phyloP scores from a whole-genome alignment of 2,888 invertebrate genomes.

The Nomada fabriciana region DNA sequence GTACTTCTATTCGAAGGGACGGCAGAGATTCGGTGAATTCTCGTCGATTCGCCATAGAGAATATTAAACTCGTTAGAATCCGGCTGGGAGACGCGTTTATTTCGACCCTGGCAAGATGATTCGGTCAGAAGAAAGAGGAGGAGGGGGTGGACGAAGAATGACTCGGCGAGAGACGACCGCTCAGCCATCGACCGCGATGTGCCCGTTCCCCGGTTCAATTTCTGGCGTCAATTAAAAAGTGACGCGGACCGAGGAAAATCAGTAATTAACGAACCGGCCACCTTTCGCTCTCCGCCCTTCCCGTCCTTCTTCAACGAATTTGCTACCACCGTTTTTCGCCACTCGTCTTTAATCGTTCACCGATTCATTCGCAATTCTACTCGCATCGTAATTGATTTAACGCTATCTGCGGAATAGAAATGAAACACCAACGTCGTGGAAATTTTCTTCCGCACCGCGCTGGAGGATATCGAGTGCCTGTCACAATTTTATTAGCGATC shows the following conservation, averaged over 20 bases:
- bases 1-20: too few species aligned
- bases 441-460: too few species aligned
- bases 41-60: neutral
- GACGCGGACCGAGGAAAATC: slow-evolving; percentile 83
- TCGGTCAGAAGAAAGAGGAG: slow-evolving; percentile 16
- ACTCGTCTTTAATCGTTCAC: slow-evolving; percentile 65
- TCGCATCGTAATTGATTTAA: neutral
- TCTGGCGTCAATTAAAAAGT: slow-evolving; percentile 84
- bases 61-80: slow-evolving; percentile 21
- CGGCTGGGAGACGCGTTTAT: slow-evolving; percentile 45
- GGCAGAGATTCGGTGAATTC: neutral
- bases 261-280: slow-evolving; percentile 82
- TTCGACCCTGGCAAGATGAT: slow-evolving; percentile 64
- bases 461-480: too few species aligned
- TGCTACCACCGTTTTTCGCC: slow-evolving; percentile 60
- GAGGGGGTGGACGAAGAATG: slow-evolving; percentile 70
- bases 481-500: too few species aligned
- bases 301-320: slow-evolving; percentile 54
- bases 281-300: slow-evolving; percentile 53
- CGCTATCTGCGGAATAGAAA: neutral
- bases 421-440: neutral
- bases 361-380: slow-evolving; percentile 26
- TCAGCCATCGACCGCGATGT: slow-evolving; percentile 43
- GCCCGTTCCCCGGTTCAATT: slow-evolving; percentile 78
- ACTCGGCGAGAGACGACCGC: slow-evolving; percentile 76